Evolutionary conservation across 2,797 vertebrate species (phyloP), one percentile per base, ranked within the genome.

Genomic region (Propithecus deckenii): DNA sequence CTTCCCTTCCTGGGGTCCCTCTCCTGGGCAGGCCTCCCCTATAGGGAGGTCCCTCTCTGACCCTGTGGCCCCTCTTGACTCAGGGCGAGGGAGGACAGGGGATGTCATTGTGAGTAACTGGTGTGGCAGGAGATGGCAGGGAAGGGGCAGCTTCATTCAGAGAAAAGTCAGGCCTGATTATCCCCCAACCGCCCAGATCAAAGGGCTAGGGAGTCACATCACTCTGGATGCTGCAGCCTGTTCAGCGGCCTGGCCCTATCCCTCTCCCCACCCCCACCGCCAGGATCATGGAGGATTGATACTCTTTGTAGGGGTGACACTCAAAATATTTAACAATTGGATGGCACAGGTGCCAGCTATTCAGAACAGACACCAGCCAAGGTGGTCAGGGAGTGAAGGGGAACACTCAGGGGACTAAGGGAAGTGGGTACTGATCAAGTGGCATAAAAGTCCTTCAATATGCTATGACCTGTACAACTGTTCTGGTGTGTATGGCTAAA

Each of bases 111-210:
- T 93, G 78, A 91, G 69, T 93, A 84, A 97, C n/a, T 43, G 28
- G 46, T 23, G 35, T 92, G 71, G 50, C 57, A 35, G 15, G 81
- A 85, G 38, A 84, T 59, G 43, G n/a, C 57, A 83, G 52, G 89
- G 86, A 76, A 84, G 63, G 76, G 57, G 74, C 2, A n/a, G 76
- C 41, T 76, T 15, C 41, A 61, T 71, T 86, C 65, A 86, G 35
- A 89, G 92, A 80, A 91, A 94, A 91, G 88, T 85, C 95, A 86
- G 92, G 59, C 86, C 86, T 95, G 85, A 94, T 97, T 95, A 96
- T 86, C 90, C 75, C 89, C 75, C 84, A 95, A 95, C 61, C 89
- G 50, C 92, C 87, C 88, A 95, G 93, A 97, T 97, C 97, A 97
- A 95, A 98, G 87, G 59, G 43, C 86, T 20, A 17, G 28, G 46